These are phyloP conservation scores for Ceryle rudis DNA, from an alignment of 2,797 vertebrate species.

Conservation along the genomic window DNA sequence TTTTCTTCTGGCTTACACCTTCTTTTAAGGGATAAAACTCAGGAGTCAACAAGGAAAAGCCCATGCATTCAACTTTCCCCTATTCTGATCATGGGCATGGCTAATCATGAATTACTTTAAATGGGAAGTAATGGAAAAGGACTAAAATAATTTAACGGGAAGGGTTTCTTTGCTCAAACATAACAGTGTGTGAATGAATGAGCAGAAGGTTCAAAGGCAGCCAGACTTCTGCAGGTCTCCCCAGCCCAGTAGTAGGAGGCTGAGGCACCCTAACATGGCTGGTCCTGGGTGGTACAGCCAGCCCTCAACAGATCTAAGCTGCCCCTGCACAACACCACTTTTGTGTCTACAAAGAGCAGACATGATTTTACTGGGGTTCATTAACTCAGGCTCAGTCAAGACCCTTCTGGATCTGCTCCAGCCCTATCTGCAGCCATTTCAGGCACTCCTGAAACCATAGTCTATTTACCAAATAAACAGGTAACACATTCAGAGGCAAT, in stretches of 20 bases:
- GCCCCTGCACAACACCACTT: not conserved
- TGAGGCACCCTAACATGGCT: not conserved
- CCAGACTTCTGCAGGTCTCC: not conserved
- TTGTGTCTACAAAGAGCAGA: not conserved
- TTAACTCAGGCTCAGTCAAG: not conserved
- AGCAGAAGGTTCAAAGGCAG: not conserved
- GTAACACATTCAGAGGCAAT: not conserved
- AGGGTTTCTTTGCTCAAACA: not conserved
- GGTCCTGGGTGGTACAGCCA: not conserved
- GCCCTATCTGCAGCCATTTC: not conserved
- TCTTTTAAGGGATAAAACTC: not conserved
- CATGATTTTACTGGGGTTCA: not conserved
- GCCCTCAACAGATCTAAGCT: rapidly evolving
- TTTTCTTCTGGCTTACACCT: not conserved
- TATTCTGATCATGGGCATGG: not conserved
- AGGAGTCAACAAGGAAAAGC: not conserved
- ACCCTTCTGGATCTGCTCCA: not conserved
- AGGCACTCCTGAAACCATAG: not conserved
- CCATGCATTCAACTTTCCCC: not conserved
- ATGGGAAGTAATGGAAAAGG: not conserved
- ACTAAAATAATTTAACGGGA: not conserved
- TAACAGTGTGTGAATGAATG: not conserved
- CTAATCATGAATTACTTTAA: not conserved
- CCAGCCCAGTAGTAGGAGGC: not conserved
- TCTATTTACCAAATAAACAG: not conserved